Evolutionary conservation across 2,113 vertebrate species (phyloP), one percentile per base, ranked within the genome.

Genomic region (Hepsetus odoe): DNA sequence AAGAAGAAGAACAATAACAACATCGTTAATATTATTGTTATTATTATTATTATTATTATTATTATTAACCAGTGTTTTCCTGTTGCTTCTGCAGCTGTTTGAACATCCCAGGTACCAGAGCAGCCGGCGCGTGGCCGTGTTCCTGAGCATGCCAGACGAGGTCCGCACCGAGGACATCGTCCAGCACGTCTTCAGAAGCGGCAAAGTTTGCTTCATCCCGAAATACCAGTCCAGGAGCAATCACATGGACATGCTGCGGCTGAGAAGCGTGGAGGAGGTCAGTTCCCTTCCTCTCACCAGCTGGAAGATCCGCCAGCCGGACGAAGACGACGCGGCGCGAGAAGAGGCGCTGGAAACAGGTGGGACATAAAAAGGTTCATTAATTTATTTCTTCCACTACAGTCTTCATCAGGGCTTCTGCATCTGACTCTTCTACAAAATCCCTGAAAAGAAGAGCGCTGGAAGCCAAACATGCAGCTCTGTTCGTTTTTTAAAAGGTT

Each of bases 231-330:
- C 84, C 56, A 73, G 86, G 67, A 93, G 94, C 88, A 94, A 33
- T 74, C 94, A 95, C 68, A 98, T 99, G 97, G 96, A 99, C 86
- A 98, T 99, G 97, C 76, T 99, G 74, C 92, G 88, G 58, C 84
- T 99, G 2, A 72, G 44, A 5, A 93, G 94, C 18, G 65, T 89
- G 24, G 91, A 95, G 74, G 96, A 98, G 80, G 91, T 97, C 46
- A 86, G 91, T 22, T 88, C 72, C 0, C 92, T 99, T 80, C 91
- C 94, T 18, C 83, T 93, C 80, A 98, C 96, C 0, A 91, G 95
- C 71, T 99, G 97, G 97, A 95, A 96, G 81, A 97, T 98, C 85
- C 90, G 59, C 14, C 97, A 99, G 86, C 97, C 96, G 0, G 83
- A 86, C 1, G 91, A 94, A 2, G 85, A 89, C 0, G 95, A 97